Evolutionary conservation across 64 coral and sea anemone species (phyloP).

Genomic region (Exaiptasia diaphana): DNA sequence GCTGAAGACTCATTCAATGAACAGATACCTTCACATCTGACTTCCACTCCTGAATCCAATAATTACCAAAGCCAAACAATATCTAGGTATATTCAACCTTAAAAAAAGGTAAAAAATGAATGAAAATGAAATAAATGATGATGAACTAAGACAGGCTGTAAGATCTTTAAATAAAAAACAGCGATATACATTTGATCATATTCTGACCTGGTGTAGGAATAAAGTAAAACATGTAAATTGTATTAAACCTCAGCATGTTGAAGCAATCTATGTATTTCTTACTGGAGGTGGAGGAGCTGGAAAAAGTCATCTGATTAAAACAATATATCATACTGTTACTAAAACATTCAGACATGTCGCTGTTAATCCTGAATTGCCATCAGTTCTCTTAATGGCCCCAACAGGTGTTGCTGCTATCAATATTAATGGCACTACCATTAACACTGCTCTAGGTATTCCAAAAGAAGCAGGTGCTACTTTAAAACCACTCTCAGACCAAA

Average conservation of each 20-base stretch:
- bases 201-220: constrained; percentile 16
- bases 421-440: constrained; percentile 31
- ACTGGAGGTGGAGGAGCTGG: constrained; percentile 6
- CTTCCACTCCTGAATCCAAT: not conserved
- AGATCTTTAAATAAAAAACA: constrained; percentile 23
- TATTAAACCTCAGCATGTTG: not conserved
- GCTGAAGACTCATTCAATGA: constrained; percentile 51
- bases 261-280: not conserved
- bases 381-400: constrained; percentile 10
- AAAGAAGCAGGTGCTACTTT: constrained; percentile 42
- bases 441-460: constrained; percentile 50
- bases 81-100: not conserved
- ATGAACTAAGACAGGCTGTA: constrained; percentile 2
- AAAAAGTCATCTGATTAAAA: not conserved
- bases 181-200: not conserved
- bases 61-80: not conserved
- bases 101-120: constrained; percentile 7
- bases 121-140: constrained; percentile 8
- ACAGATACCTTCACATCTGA: constrained; percentile 11
- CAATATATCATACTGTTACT: constrained; percentile 7
- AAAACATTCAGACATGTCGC: not conserved
- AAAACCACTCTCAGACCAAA: constrained; percentile 58
- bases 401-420: constrained; percentile 23
- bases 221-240: not conserved
- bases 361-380: not conserved